These are phyloP conservation scores for Bellardia pandia DNA, from an alignment of 2,888 invertebrate species.

Conservation along the genomic window DNA sequence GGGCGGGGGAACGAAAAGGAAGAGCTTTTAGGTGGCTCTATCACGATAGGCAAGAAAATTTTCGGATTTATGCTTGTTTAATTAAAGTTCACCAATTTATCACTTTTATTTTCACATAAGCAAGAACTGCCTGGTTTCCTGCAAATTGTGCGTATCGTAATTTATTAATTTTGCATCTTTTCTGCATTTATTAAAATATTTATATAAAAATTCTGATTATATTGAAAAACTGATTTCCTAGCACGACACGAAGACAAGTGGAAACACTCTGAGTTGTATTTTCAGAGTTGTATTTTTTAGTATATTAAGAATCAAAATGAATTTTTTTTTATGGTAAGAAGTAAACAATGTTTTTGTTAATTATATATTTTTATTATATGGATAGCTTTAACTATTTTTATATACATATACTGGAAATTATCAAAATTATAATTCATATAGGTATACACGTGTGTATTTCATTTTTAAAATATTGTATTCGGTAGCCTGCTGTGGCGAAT, in stretches of 20 bases:
- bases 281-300: too few relatives aligned
- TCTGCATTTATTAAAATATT: slow-evolving; percentile 49
- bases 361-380: too few relatives aligned
- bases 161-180: slow-evolving; percentile 36
- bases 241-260: slow-evolving; percentile 70
- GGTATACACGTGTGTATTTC: too few relatives aligned
- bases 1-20: slow-evolving; percentile 57
- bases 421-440: too few relatives aligned
- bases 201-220: slow-evolving; percentile 48
- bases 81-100: neutral
- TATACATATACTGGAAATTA: too few relatives aligned
- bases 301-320: too few relatives aligned
- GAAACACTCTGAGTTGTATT: slow-evolving; percentile 26
- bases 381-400: too few relatives aligned
- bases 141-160: slow-evolving; percentile 38
- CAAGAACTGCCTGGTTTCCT: neutral
- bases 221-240: slow-evolving; percentile 46
- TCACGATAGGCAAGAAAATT: slow-evolving; percentile 52
- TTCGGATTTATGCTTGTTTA: slow-evolving; percentile 16
- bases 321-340: too few relatives aligned
- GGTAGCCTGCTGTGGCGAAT: too few relatives aligned
- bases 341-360: too few relatives aligned
- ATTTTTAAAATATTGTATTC: too few relatives aligned
- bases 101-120: slow-evolving; percentile 3
- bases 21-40: slow-evolving; percentile 56